Conservation (phyloP, 2,113 vertebrate genomes). For the Gnathonemus longibarbis region DNA sequence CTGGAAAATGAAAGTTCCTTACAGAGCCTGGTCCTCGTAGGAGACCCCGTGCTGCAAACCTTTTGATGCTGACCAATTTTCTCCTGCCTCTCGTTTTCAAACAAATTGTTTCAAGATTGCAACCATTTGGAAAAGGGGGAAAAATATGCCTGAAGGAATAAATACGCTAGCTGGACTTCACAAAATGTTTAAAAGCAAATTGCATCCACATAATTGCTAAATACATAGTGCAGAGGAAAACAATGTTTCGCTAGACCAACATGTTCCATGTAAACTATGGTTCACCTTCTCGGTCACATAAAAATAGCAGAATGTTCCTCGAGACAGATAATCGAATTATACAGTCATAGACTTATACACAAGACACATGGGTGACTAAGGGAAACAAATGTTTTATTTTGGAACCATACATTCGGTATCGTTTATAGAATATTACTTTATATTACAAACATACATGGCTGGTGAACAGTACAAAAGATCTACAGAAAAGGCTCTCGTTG, state of each 20-base stretch:
- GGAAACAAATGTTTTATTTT: slow-evolving; percentile 8
- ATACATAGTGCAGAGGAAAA: slow-evolving; percentile 42
- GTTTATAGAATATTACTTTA: neutral
- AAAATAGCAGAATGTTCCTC: neutral
- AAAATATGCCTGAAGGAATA: slow-evolving; percentile 39
- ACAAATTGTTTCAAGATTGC: slow-evolving; percentile 48
- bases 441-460: neutral
- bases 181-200: slow-evolving; percentile 35
- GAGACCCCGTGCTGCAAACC: slow-evolving; percentile 24
- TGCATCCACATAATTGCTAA: slow-evolving; percentile 46
- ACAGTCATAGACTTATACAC: neutral
- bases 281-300: neutral
- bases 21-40: slow-evolving; percentile 29
- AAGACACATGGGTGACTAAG: neutral
- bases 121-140: slow-evolving; percentile 34
- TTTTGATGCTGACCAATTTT: slow-evolving; percentile 16
- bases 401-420: neutral
- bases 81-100: slow-evolving; percentile 30
- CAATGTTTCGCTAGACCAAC: slow-evolving; percentile 19
- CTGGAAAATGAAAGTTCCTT: slow-evolving; percentile 48
- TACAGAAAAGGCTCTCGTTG: neutral
- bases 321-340: neutral
- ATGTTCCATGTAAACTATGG: neutral
- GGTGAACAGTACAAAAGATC: slow-evolving; percentile 4
- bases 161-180: slow-evolving; percentile 40